Conservation (phyloP, 2,113 vertebrate genomes). For the Progne subis region DNA sequence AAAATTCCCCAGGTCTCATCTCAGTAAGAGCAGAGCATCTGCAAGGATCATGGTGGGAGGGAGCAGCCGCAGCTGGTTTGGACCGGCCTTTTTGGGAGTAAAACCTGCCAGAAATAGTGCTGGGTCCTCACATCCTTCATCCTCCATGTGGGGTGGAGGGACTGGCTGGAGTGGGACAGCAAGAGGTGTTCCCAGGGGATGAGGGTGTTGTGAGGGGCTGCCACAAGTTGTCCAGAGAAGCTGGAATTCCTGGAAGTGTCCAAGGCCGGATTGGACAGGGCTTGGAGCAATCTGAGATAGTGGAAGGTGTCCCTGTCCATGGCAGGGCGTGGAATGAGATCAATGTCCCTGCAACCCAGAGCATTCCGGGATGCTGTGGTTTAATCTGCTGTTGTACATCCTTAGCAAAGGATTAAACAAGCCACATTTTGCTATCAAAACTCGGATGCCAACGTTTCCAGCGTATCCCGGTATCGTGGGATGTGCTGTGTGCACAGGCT, state of each 20-base stretch:
- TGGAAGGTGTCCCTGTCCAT: background rate
- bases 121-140: background rate
- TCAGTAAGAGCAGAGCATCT: background rate
- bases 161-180: background rate
- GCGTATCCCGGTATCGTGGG: fast-evolving
- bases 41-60: background rate
- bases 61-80: background rate
- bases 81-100: background rate
- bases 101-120: background rate
- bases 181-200: fast-evolving
- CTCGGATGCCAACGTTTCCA: fast-evolving
- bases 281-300: fast-evolving
- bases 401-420: fast-evolving
- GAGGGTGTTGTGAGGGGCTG: background rate
- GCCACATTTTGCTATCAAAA: background rate
- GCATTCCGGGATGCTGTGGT: background rate
- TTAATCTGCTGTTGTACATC: background rate
- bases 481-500: background rate
- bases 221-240: background rate
- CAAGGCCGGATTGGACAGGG: fast-evolving
- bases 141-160: background rate
- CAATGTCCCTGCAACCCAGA: background rate
- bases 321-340: background rate
- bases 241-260: background rate
- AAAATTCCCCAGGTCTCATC: background rate